Evolutionary conservation across 1,140 invertebrate species (phyloP), one percentile per base, ranked within the genome.

Genomic region (Euura lappo): DNA sequence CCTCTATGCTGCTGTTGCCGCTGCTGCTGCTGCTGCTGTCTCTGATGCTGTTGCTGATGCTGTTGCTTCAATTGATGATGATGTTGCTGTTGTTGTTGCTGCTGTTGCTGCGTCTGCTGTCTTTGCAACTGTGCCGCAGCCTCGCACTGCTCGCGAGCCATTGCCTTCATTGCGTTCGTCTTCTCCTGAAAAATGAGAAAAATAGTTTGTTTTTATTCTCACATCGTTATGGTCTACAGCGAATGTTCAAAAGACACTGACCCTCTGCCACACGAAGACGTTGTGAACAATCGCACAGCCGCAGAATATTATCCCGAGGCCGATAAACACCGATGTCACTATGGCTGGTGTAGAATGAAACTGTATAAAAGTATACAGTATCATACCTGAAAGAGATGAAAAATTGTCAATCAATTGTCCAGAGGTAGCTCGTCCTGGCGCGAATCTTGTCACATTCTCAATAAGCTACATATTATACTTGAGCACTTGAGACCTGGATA

Each of bases 221-320:
- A 65, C 43, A 8, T 45, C 44, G 51, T 4, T 60, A n/a, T 28
- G 28, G 28, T 28, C 28, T 28, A 28, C 28, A 78, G 67, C 79
- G 82, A 65, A 83, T 81, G 65, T 79, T 79, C 4, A 66, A 45
- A 64, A 44, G 28, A 28, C 77, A 79, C 83, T 94, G 85, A 96
- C 96, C 87, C 92, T 93, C 85, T 97, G 95, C 96, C 96, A 98
- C 28, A 97, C 92, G 85, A 97, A 97, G 4, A 97, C 95, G 84
- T 97, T 97, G 87, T 98, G 96, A 6, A 97, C 95, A 92, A 97
- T 95, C 65, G 95, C 95, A 79, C 95, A 94, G 72, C 96, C 95
- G 84, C 96, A 97, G 87, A 97, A 97, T 10, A 97, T 91, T 60
- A 97, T 96, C 2, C 96, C 96, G 2, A 96, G 88, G 6, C 94